Evolutionary conservation across 1,140 invertebrate species (phyloP).

Genomic region (Homarus americanus): DNA sequence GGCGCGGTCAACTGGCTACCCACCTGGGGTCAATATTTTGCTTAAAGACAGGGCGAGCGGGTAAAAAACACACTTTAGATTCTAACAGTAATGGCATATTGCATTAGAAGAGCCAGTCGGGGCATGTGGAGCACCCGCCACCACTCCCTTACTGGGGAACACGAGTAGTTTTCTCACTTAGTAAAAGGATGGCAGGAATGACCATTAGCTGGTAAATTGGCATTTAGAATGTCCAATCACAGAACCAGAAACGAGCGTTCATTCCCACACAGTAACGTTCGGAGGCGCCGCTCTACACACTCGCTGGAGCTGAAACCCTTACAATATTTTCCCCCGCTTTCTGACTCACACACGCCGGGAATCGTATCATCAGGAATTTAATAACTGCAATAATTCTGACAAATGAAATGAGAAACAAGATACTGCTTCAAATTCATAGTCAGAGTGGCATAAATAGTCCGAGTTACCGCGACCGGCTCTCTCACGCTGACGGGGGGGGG

Average conservation of each 20-base stretch:
- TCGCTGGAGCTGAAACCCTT: not conserved
- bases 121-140: not conserved
- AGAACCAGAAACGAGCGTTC: constrained; percentile 59
- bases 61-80: not conserved
- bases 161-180: constrained; percentile 69
- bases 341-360: constrained; percentile 20
- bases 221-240: constrained; percentile 73
- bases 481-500: not conserved
- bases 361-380: constrained; percentile 66
- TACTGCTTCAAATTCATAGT: constrained; percentile 52
- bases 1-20: no score
- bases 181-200: constrained; percentile 71
- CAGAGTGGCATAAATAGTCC: constrained; percentile 48
- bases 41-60: not conserved
- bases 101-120: constrained; percentile 7
- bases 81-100: constrained; percentile 13
- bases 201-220: constrained; percentile 72
- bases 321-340: not conserved
- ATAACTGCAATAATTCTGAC: constrained; percentile 65
- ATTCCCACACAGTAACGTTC: constrained; percentile 49
- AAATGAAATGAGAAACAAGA: constrained; percentile 67
- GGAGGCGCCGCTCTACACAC: not conserved
- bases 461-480: not conserved
- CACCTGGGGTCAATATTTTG: not conserved
- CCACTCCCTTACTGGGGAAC: constrained; percentile 42